These are phyloP conservation scores for Tanypteryx hageni DNA, from an alignment of 2,888 invertebrate genomes.

Conservation along the genomic window DNA sequence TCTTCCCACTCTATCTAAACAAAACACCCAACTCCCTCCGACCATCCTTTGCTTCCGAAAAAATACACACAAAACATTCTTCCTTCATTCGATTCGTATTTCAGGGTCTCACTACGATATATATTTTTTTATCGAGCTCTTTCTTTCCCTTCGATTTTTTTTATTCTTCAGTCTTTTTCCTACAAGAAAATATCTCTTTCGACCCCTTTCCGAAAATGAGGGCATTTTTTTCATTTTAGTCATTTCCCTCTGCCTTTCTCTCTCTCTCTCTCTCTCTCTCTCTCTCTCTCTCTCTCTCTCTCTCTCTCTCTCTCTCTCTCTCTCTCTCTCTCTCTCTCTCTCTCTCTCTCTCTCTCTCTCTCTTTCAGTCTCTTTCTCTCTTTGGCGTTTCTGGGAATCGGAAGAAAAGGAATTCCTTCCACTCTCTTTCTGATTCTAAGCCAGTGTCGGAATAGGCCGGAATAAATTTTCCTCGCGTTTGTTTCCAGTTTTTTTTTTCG, in stretches of 20 bases:
- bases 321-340: not conserved
- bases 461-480: too few relatives aligned
- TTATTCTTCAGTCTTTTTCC: not conserved
- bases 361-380: not conserved
- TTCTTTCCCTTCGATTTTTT: not conserved
- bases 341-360: not conserved
- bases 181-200: not conserved
- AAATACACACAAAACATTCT: not conserved
- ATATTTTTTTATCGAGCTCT: not conserved
- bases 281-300: not conserved
- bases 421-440: not conserved
- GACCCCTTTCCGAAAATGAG: not conserved
- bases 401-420: not conserved
- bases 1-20: not conserved
- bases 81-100: conserved; percentile 8
- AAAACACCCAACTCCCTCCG: not conserved
- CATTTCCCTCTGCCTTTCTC: not conserved
- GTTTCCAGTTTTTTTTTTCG: not conserved
- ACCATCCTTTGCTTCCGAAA: not conserved
- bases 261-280: not conserved
- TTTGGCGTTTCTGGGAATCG: not conserved
- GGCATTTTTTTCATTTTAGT: not conserved
- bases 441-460: not conserved
- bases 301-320: not conserved
- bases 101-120: too few relatives aligned